These are phyloP conservation scores for Polypterus senegalus DNA, from an alignment of 2,113 vertebrate species.

Conservation along the genomic window DNA sequence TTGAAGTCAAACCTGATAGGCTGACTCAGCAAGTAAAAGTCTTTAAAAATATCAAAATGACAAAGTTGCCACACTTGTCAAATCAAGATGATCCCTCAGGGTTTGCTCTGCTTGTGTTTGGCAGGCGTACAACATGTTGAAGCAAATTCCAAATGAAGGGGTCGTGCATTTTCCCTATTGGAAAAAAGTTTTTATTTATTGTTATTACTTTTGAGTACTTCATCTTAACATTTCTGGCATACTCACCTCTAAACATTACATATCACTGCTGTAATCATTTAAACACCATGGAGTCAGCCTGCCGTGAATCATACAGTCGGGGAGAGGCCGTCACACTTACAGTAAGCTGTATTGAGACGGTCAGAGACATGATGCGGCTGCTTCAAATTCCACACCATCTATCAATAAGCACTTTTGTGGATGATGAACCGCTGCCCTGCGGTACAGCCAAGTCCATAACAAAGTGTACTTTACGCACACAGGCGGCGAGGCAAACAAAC, in stretches of 20 bases:
- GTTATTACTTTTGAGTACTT: neutral
- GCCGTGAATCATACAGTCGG: neutral
- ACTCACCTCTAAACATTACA: too few species aligned
- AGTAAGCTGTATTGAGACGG: constrained; percentile 7
- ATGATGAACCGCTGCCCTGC: too few species aligned
- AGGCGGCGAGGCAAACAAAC: too few species aligned
- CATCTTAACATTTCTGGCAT: neutral
- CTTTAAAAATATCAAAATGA: too few species aligned
- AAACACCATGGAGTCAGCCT: neutral
- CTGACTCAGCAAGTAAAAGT: too few species aligned
- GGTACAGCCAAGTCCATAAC: too few species aligned
- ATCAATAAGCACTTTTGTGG: constrained; percentile 13
- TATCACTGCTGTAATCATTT: neutral
- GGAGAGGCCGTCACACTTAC: neutral
- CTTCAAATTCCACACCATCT: constrained; percentile 22
- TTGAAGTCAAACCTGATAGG: too few species aligned
- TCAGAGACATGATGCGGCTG: constrained; percentile 10
- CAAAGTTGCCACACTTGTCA: neutral
- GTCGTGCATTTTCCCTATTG: neutral
- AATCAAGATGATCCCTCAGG: neutral
- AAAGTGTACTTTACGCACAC: too few species aligned
- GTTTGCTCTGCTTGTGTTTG: neutral
- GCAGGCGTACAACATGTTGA: neutral
- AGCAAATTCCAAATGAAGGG: neutral
- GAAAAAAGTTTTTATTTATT: neutral